Conservation (phyloP, 2,113 vertebrate genomes). For the Nipponia nippon region DNA sequence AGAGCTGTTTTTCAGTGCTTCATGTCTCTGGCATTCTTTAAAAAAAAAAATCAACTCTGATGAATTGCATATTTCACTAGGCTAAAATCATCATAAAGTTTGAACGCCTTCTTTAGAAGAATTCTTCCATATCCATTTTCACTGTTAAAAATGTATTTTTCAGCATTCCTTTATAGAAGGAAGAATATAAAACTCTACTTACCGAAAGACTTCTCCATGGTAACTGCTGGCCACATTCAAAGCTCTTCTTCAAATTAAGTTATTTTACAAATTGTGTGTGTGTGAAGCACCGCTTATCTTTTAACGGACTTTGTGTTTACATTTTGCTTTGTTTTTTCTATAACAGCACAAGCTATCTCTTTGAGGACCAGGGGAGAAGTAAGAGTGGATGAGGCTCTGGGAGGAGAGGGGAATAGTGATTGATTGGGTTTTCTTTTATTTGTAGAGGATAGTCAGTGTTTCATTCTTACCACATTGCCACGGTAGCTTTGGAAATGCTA, state of each 20-base stretch:
- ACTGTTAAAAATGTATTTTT: background rate
- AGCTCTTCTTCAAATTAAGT: background rate
- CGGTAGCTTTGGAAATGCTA: background rate
- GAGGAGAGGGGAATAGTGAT: background rate
- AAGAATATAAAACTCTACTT: background rate
- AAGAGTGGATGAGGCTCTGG: background rate
- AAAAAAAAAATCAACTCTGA: background rate
- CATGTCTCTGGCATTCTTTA: background rate
- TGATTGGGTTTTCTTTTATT: background rate
- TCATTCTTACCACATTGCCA: background rate
- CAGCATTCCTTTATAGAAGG: background rate
- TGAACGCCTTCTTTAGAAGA: background rate
- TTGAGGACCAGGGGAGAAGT: background rate
- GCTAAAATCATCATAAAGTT: background rate
- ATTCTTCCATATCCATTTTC: background rate
- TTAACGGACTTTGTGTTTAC: background rate
- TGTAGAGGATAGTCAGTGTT: background rate
- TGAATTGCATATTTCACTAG: background rate
- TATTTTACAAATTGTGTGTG: background rate
- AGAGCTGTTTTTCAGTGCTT: background rate
- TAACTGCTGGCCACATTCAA: background rate
- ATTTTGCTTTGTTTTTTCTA: background rate
- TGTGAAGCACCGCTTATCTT: background rate
- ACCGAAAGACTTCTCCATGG: background rate
- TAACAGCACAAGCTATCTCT: background rate